Conservation (phyloP, 2,888 invertebrate genomes). For the Tipula helvola region DNA sequence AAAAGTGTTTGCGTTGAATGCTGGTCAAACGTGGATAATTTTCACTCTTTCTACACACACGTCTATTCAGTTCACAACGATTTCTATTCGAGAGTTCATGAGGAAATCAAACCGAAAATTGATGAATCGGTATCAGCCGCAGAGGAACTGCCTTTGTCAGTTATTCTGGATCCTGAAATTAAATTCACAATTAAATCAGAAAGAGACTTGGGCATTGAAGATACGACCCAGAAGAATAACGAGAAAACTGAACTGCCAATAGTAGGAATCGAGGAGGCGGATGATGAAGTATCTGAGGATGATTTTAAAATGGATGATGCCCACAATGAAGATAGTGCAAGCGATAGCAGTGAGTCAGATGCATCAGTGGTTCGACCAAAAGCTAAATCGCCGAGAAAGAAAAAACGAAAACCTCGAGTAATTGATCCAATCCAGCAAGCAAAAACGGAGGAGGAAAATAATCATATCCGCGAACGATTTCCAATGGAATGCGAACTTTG, state of each 20-base stretch:
- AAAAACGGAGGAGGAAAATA: neutral
- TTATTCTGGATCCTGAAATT: neutral
- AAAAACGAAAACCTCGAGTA: too few relatives aligned
- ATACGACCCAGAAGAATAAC: neutral
- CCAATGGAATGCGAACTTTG: conserved; percentile 19
- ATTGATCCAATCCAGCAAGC: neutral
- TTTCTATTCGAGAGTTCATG: neutral
- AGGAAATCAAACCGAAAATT: neutral
- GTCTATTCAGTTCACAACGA: neutral
- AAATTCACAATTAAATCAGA: neutral
- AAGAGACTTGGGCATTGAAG: neutral
- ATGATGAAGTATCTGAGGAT: neutral
- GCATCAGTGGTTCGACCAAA: neutral
- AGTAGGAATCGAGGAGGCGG: neutral
- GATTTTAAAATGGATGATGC: neutral
- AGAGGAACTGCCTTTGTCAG: neutral
- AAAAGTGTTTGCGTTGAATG: neutral
- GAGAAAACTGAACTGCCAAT: neutral
- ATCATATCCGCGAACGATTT: conserved; percentile 12
- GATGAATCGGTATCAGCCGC: neutral
- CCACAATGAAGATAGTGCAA: neutral
- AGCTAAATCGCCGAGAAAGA: neutral
- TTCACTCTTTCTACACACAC: conserved; percentile 5
- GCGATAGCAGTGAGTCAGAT: neutral
- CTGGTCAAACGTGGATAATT: neutral